Percentiles rank a stretch among this genome's conserved stretches.
Evolutionary conservation across 2,113 vertebrate species (phyloP).

Genomic region (Salvelinus sp.): DNA sequence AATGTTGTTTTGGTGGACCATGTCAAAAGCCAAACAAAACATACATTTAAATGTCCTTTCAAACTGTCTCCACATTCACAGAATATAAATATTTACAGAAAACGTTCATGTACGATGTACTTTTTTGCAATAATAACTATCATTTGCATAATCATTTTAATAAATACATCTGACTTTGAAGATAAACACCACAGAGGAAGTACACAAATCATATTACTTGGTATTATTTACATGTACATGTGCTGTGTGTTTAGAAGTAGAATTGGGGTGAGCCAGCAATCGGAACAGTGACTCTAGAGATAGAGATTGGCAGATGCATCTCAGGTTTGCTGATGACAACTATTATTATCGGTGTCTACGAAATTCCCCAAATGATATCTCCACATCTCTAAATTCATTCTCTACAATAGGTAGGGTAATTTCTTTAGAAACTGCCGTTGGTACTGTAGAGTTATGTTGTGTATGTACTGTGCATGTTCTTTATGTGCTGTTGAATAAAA

Average conservation of each 20-base stretch:
- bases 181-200: slow-evolving; percentile 43
- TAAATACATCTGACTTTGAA: slow-evolving; percentile 30
- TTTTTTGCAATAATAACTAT: slow-evolving; percentile 60
- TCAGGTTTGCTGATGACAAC: neutral
- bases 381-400: slow-evolving; percentile 31
- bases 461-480: too few species aligned
- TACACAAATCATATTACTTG: slow-evolving; percentile 38
- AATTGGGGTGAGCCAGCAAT: neutral
- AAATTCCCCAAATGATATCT: neutral
- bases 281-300: slow-evolving; percentile 1
- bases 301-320: neutral
- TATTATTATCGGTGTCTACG: neutral
- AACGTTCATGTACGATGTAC: slow-evolving; percentile 48
- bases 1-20: slow-evolving; percentile 57
- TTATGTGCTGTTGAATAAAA: too few species aligned
- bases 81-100: slow-evolving; percentile 48
- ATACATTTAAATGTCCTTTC: slow-evolving; percentile 64
- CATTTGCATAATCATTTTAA: slow-evolving; percentile 74
- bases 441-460: too few species aligned
- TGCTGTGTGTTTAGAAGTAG: slow-evolving; percentile 23
- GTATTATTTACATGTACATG: slow-evolving; percentile 56
- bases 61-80: slow-evolving; percentile 47
- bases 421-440: neutral
- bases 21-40: slow-evolving; percentile 46
- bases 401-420: neutral